Conservation (phyloP, 35 echinoderm and acorn worm genomes). For the Stichopus chloronotus region DNA sequence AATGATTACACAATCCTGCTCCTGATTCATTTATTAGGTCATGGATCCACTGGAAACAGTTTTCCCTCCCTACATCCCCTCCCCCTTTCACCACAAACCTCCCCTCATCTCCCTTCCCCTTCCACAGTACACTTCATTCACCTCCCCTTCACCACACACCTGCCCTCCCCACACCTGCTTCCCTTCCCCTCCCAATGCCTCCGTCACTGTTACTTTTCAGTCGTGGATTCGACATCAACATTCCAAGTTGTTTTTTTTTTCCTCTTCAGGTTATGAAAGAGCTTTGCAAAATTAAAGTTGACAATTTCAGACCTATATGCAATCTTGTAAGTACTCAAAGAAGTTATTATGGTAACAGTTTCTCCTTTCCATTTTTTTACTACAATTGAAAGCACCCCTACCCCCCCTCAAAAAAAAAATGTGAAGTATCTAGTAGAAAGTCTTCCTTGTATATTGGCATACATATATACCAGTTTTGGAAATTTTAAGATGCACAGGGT, state of each 20-base stretch:
- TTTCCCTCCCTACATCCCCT: background rate
- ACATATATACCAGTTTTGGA: too few species aligned
- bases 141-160: background rate
- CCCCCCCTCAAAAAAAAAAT: too few species aligned
- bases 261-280: conserved; percentile 86
- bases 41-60: too few species aligned
- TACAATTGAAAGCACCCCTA: too few species aligned
- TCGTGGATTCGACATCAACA: background rate
- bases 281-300: conserved; percentile 86
- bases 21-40: too few species aligned
- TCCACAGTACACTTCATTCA: too few species aligned
- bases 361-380: too few species aligned
- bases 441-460: too few species aligned
- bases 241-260: background rate
- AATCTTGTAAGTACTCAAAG: conserved; percentile 77
- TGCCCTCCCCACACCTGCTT: background rate
- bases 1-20: too few species aligned
- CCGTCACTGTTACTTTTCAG: background rate
- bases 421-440: too few species aligned
- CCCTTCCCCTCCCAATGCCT: background rate
- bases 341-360: background rate
- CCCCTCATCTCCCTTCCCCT: background rate
- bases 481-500: too few species aligned
- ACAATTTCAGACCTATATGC: conserved; percentile 82
- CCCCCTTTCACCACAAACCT: background rate